Base-by-base conservation (phyloP, 2,797 vertebrate species). In the Spinibarbus caldwelli region DNA sequence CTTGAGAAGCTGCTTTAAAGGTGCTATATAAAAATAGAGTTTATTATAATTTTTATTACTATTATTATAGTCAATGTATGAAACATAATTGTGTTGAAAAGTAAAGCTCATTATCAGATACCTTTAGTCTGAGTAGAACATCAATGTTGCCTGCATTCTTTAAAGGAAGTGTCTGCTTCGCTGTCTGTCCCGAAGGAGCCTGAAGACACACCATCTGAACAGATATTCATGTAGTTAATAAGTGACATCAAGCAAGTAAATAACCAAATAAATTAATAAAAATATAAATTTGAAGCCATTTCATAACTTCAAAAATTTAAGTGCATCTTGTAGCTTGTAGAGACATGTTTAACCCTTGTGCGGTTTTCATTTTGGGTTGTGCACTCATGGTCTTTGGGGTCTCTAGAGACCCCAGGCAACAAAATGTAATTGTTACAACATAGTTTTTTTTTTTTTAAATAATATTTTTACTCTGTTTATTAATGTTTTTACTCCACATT, bases 141-240 rank as follows among this genome's bases (percentile, higher is more conserved):
- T 94, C 92, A 89, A 99, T 97, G 93, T 99, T 99, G 80, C 98
- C 98, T 83, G 97, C 97, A 93, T 99, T 99, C 94, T 97, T 97
- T 92, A 99, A 93, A 1, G 97, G 97, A 87, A 99, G 93, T 7
- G 91, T 94, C 90, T 96, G 97, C 85, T 95, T 95, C 87, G 92
- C 90, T 85, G 94, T 95, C 90, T 95, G 96, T 91, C 95, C 95
- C 91, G 95, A 85, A 36, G 83, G 87, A 79, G 96, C 87, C 86
- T 91, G 94, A 68, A 99, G 93, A 89, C 88, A 91, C 45, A 99
- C 91, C 64, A 94, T 96, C 98, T 99, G 90, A 45, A 94, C 90
- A 89, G 91, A 70, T 4, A 80, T 26, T 29, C 21, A 68, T 72
- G 9, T n/a, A 62, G 75, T 19, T 62, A 43, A 85, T 57, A 82